Base-by-base conservation (phyloP, 2,888 invertebrate species). In the Noctua comes region DNA sequence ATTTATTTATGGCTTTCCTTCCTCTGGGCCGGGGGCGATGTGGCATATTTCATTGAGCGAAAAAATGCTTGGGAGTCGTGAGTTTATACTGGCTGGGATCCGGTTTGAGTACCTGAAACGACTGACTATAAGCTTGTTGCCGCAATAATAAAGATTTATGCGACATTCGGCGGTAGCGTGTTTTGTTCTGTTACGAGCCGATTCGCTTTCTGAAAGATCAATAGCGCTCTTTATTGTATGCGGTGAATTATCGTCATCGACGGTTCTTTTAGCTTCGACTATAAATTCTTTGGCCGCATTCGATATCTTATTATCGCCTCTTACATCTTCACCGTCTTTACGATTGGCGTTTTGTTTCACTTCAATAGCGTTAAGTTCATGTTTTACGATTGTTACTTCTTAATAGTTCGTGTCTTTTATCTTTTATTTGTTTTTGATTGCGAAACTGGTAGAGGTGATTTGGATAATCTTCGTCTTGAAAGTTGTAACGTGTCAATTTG, bases 121-220 rank as follows among this genome's bases (percentile, higher is more conserved):
- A 94, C 94, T 94, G 93, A 94, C 92, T 94, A 94, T 96, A 95
- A 96, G 96, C 96, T 96, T 95, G 96, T 96, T 95, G 96, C 94
- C 94, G 96, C 95, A 96, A 96, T 96, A 96, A 96, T 96, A 96
- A 96, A 96, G 96, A 96, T 96, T 96, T 96, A 96, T 96, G 94
- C 95, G 96, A 96, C 96, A 95, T 96, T 96, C 94, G 94, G 96
- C 94, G 96, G 96, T 96, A 96, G 96, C 96, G 94, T 95, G 96
- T 96, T 96, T 95, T 96, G 96, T 96, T 96, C 95, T 93, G 96
- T 95, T 95, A 96, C 96, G 94, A 95, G 93, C 93, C 95, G 96
- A 96, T 96, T 95, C 96, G 95, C 95, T 95, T 95, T 95, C 96
- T 95, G 94, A 93, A 92, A 95, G 95, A 96, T 96, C 96, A 96